Percentiles rank a stretch among this genome's conserved stretches.
Conservation (phyloP, 2,113 vertebrate genomes). For the Sphaerodactylus townsendi region DNA sequence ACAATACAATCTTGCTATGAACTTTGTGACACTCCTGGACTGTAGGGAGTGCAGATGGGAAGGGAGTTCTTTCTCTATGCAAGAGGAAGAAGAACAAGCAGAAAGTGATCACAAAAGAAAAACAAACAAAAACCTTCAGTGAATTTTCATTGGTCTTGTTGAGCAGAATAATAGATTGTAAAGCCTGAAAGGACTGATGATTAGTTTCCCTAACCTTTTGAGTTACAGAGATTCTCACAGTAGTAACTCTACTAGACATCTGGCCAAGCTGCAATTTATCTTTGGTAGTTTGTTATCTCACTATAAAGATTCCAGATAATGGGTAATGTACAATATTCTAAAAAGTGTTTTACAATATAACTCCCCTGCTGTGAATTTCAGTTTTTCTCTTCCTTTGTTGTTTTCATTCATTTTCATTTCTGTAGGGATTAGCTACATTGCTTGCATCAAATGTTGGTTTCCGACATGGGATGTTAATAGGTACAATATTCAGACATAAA, state of each 20-base stretch:
- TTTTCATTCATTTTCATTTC: not conserved
- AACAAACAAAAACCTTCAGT: not conserved
- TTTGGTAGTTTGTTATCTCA: not conserved
- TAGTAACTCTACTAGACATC: not conserved
- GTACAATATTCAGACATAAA: not conserved
- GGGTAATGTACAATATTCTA: not conserved
- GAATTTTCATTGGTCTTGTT: not conserved
- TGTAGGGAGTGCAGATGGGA: not conserved
- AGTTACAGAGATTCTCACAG: not conserved
- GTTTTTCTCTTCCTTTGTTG: not conserved
- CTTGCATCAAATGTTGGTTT: not conserved
- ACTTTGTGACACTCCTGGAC: no score
- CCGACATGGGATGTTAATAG: not conserved
- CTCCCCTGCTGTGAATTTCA: not conserved
- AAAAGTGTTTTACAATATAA: no score
- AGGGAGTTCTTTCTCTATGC: not conserved
- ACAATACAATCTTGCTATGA: no score
- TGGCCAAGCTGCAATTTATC: not conserved
- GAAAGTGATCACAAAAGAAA: not conserved
- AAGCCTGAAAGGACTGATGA: not conserved
- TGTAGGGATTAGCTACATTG: not conserved
- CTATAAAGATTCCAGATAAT: not conserved
- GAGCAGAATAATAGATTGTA: not conserved
- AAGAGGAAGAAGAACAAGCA: not conserved
- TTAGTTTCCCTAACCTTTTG: not conserved